Base-by-base conservation (phyloP, 1,140 invertebrate species). In the Pogonomyrmex barbatus region DNA sequence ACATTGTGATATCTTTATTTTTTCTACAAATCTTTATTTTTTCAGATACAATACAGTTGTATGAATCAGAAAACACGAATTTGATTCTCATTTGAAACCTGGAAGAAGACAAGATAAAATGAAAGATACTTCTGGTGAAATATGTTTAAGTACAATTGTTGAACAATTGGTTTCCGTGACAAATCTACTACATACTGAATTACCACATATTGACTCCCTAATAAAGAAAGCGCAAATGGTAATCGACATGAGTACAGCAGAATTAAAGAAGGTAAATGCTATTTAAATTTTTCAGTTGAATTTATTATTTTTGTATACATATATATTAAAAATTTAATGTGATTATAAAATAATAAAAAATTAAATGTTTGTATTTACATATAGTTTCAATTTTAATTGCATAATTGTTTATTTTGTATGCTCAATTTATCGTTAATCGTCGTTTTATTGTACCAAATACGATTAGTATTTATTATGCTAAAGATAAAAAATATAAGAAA, bases 281-380 rank as follows among this genome's bases (percentile, higher is more conserved):
- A 4, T 33, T 47, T 58, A 70, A 36, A 81, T 33, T 45, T 56
- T 82, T 36, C 17, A 47, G 50, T 85, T 4, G n/a, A 68, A 17
- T 81, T 68, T 77, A 12, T 0, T 84, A 45, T 14, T 4, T 17
- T 30, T 30, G 33, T 50, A 67, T 4, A n/a, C 36, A 17, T 6
- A 45, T 24, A 24, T 14, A n/a, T 36, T 17, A 71, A 9, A 82
- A 45, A 45, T 47, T 45, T 75, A 65, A 60, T 9, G 36, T n/a
- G 24, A 96, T 97, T 87, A 94, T 96, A 73, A 95, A 96, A 86
- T 96, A 94, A 95, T 33, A 33, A 83, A 47, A n/a, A 52, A 24
- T 33, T 71, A 82, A 24, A 85, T 10, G 56, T 77, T 24, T 24
- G 24, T 24, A 75, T 65, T 79, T 73, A 86, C 9, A n/a, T 63